Percentiles rank a stretch among this genome's conserved stretches.
Conservation (phyloP, 2,888 invertebrate genomes). For the Polymixis lichenea region DNA sequence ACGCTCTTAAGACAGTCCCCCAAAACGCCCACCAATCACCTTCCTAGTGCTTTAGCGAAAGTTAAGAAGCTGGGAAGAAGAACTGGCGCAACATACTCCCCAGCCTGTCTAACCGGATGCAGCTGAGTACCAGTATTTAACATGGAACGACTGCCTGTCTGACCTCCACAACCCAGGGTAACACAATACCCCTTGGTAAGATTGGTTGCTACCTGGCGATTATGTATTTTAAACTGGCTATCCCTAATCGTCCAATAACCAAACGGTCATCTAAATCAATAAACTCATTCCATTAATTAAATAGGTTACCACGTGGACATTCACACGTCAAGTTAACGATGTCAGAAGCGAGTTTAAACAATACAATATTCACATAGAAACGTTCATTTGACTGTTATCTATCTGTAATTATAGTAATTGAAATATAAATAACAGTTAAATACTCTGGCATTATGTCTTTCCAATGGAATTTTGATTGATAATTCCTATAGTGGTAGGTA, state of each 20-base stretch:
- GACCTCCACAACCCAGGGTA: too few relatives aligned
- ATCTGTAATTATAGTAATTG: conserved; percentile 50
- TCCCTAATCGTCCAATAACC: background rate
- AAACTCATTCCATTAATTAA: conserved; percentile 9
- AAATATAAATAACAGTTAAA: conserved; percentile 53
- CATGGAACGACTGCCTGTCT: too few relatives aligned
- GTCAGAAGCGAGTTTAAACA: conserved; percentile 18
- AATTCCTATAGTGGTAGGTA: conserved; percentile 2
- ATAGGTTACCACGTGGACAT: conserved; percentile 33
- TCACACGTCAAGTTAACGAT: conserved; percentile 48
- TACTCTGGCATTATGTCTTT: conserved; percentile 25
- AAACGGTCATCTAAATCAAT: conserved; percentile 9
- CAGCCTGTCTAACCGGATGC: too few relatives aligned
- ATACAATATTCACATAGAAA: conserved; percentile 41
- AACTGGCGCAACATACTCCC: too few relatives aligned
- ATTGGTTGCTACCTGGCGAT: too few relatives aligned
- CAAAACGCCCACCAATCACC: too few relatives aligned
- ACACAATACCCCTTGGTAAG: too few relatives aligned
- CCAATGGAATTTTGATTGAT: conserved; percentile 38
- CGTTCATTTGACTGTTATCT: conserved; percentile 2
- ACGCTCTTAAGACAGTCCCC: too few relatives aligned
- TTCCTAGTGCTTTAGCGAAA: too few relatives aligned
- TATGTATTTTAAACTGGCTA: background rate
- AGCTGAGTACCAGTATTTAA: too few relatives aligned
- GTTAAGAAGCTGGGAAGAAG: too few relatives aligned